Conservation (phyloP, 1,140 invertebrate genomes). For the Euglossa dilemma region DNA sequence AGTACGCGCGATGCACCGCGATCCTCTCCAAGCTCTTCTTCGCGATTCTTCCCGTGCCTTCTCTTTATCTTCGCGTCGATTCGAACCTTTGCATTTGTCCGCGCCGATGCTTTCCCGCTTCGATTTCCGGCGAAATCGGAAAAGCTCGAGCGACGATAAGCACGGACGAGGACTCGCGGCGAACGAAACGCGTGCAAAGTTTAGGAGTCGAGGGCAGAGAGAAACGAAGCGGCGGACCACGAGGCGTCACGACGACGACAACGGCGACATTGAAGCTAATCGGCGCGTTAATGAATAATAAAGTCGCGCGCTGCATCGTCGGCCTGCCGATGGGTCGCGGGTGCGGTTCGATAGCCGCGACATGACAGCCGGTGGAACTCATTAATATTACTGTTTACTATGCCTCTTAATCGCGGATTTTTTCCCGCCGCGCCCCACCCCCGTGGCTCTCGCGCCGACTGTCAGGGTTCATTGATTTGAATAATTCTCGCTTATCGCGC, state of each 20-base stretch:
- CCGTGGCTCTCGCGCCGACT: slow-evolving; percentile 25
- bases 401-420: slow-evolving; percentile 64
- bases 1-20: too few relatives aligned
- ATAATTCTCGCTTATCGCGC: slow-evolving; percentile 55
- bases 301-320: slow-evolving; percentile 70
- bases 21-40: too few relatives aligned
- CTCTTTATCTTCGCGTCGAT: too few relatives aligned
- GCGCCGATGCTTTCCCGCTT: too few relatives aligned
- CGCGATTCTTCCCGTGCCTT: too few relatives aligned
- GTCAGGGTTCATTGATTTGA: slow-evolving; percentile 71
- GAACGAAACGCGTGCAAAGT: slow-evolving; percentile 43
- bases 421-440: slow-evolving; percentile 44
- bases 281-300: slow-evolving; percentile 80
- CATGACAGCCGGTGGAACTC: slow-evolving; percentile 65
- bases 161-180: not conserved
- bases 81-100: too few relatives aligned
- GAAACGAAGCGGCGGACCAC: slow-evolving; percentile 20
- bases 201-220: slow-evolving; percentile 24
- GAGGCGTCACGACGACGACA: slow-evolving; percentile 24
- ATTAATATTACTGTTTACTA: slow-evolving; percentile 79
- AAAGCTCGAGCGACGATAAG: not conserved
- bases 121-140: not conserved
- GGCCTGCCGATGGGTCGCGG: slow-evolving; percentile 62
- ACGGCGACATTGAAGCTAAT: slow-evolving; percentile 74
- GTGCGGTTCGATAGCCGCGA: slow-evolving; percentile 60